These are phyloP conservation scores for Polypedilum vanderplanki DNA, from an alignment of 1,140 invertebrate species.

Conservation along the genomic window DNA sequence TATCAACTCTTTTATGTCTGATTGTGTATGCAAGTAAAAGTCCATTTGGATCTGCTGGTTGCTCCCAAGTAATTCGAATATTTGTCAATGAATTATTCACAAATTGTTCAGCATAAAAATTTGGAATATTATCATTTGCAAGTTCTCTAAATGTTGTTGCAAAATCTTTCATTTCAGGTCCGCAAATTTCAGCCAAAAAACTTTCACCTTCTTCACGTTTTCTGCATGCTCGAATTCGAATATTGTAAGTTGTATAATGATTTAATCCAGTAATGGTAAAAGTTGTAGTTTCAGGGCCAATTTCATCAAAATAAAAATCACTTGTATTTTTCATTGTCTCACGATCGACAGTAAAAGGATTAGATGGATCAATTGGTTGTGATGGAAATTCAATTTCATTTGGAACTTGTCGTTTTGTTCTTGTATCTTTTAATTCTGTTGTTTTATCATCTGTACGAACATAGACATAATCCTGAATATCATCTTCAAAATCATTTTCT, in stretches of 20 bases:
- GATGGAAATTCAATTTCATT: constrained; percentile 8
- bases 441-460: constrained; percentile 30
- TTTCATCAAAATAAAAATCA: neutral
- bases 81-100: constrained; percentile 45
- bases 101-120: constrained; percentile 43
- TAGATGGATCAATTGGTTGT: neutral
- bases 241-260: constrained; percentile 65
- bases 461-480: constrained; percentile 41
- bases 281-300: constrained; percentile 36
- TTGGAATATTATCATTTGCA: constrained; percentile 53
- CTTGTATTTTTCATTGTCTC: neutral
- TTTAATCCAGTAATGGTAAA: constrained; percentile 51
- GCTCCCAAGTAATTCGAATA: constrained; percentile 64
- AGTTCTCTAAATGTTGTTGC: constrained; percentile 34
- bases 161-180: neutral
- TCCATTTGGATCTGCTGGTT: constrained; percentile 77
- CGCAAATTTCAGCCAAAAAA: neutral
- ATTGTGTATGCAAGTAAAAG: constrained; percentile 76
- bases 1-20: constrained; percentile 57
- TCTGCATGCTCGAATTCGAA: constrained; percentile 65
- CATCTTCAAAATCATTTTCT: constrained; percentile 40
- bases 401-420: neutral
- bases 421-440: neutral
- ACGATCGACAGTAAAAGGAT: neutral
- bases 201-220: neutral